phyloP scores from a whole-genome alignment of 2,888 invertebrate genomes.

The Agriotes lineatus region DNA sequence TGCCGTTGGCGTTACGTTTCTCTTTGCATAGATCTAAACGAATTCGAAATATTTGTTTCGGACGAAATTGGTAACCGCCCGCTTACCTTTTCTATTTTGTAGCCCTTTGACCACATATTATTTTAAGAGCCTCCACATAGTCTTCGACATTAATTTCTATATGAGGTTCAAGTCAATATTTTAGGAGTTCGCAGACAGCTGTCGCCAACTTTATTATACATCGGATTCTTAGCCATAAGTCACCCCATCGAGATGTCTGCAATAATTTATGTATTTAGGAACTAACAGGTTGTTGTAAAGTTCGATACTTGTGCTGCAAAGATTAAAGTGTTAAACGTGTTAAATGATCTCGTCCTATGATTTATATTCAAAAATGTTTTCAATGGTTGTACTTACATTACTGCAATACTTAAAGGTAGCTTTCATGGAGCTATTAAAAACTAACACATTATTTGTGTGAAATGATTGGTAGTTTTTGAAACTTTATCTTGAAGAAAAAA shows the following conservation, averaged over 20 bases:
- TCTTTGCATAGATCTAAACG: not conserved
- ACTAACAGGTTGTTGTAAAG: constrained; percentile 19
- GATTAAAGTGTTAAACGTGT: not conserved
- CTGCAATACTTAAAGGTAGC: no score
- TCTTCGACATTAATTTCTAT: not conserved
- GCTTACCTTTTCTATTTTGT: no score
- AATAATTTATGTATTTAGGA: constrained; percentile 13
- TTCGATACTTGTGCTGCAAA: not conserved
- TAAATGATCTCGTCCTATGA: no score
- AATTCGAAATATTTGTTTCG: constrained; percentile 9
- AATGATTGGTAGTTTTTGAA: no score
- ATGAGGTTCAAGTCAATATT: constrained; percentile 8
- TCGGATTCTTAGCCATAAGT: constrained; percentile 12
- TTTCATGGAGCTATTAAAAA: no score
- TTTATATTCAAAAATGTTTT: no score
- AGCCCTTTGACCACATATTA: no score
- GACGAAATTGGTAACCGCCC: no score
- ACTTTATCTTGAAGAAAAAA: no score
- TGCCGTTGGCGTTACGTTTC: constrained; percentile 16
- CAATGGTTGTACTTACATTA: no score
- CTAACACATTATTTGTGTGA: no score
- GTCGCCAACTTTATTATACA: constrained; percentile 22
- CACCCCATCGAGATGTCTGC: constrained; percentile 10
- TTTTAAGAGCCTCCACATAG: no score
- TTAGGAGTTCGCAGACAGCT: constrained; percentile 23